Evolutionary conservation across 2,113 vertebrate species (phyloP).

Genomic region (Chaetura pelagica): DNA sequence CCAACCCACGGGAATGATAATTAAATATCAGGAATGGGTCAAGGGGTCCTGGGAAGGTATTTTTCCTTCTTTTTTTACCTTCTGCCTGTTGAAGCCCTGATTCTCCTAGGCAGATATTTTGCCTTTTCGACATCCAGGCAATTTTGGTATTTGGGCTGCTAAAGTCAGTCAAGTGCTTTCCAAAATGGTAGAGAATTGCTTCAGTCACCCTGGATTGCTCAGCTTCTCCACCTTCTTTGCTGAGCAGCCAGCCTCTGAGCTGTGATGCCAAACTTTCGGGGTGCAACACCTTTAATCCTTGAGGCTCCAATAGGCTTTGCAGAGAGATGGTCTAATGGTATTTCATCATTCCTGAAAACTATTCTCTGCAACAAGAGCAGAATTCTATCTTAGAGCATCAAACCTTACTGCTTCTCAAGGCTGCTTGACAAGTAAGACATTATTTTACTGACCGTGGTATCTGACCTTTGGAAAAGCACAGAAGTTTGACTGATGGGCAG

Average conservation of each 20-base stretch:
- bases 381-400: neutral
- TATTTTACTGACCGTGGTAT: neutral
- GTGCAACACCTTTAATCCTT: neutral
- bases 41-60: rapidly evolving
- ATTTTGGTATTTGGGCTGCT: neutral
- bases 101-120: neutral
- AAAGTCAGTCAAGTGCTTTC: neutral
- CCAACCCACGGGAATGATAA: neutral
- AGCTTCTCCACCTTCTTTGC: neutral
- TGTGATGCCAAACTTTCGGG: neutral
- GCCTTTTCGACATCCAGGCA: neutral
- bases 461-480: neutral
- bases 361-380: neutral
- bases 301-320: neutral
- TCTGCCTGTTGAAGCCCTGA: neutral
- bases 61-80: neutral
- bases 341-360: neutral
- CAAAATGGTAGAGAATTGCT: neutral
- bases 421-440: neutral
- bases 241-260: neutral
- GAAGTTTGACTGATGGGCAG: neutral
- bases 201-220: rapidly evolving
- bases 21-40: neutral
- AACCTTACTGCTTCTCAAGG: neutral
- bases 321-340: neutral